Conservation (phyloP, 2,797 vertebrate genomes). For the Miichthys miiuy region DNA sequence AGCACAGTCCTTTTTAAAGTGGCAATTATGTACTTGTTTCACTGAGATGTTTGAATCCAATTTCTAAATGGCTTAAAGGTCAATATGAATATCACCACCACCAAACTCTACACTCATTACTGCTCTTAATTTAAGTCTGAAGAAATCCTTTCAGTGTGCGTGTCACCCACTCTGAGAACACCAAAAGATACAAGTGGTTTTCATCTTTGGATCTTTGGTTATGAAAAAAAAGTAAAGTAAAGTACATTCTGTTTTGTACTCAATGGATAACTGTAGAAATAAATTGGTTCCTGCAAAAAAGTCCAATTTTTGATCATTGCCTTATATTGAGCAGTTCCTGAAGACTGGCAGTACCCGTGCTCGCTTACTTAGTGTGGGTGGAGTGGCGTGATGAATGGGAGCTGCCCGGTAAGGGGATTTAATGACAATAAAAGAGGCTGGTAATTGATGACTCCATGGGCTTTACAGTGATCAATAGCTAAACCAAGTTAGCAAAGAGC, state of each 20-base stretch:
- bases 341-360: neutral
- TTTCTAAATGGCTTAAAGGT: neutral
- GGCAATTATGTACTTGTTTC: neutral
- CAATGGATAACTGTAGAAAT: neutral
- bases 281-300: neutral
- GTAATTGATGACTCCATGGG: slow-evolving; percentile 20
- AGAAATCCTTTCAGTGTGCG: neutral
- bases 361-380: neutral
- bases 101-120: too few species aligned
- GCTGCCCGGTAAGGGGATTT: slow-evolving; percentile 10
- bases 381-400: slow-evolving; percentile 26
- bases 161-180: neutral
- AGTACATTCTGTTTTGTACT: neutral
- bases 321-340: slow-evolving; percentile 8
- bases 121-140: too few species aligned
- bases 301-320: neutral
- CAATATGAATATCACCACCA: neutral
- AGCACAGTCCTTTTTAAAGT: neutral
- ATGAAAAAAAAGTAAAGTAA: neutral
- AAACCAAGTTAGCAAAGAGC: slow-evolving; percentile 24
- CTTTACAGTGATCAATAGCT: slow-evolving; percentile 37
- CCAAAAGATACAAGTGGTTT: neutral
- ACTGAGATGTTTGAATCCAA: neutral
- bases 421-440: neutral
- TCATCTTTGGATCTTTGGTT: neutral